Evolutionary conservation across 2,888 invertebrate genomes (phyloP).

Genomic region (Heliothis peltigera): DNA sequence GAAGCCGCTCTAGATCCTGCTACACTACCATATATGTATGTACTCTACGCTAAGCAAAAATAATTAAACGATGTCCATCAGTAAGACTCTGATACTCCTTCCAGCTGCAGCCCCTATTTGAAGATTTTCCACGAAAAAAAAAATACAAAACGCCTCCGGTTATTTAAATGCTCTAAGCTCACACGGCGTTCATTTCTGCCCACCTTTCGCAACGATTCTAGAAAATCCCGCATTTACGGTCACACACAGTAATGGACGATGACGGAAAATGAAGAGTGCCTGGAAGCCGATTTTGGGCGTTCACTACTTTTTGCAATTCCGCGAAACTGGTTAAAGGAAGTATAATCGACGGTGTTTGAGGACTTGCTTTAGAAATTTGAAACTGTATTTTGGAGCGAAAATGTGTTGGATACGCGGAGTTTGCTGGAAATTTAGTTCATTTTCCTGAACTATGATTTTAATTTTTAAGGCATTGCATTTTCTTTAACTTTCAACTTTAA

Average conservation of each 20-base stretch:
- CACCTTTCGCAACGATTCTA: conserved; percentile 22
- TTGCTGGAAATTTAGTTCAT: not conserved
- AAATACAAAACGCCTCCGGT: too few relatives aligned
- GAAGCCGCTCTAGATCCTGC: too few relatives aligned
- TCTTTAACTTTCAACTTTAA: too few relatives aligned
- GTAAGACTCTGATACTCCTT: too few relatives aligned
- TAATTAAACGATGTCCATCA: too few relatives aligned
- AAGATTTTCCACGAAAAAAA: too few relatives aligned
- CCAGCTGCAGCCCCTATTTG: too few relatives aligned
- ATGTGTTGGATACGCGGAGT: not conserved
- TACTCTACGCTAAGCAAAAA: too few relatives aligned
- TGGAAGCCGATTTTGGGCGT: conserved; percentile 42
- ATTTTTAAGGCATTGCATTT: too few relatives aligned
- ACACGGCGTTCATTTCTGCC: conserved; percentile 43
- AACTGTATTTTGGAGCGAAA: not conserved
- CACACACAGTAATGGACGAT: conserved; percentile 49
- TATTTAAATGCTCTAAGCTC: too few relatives aligned
- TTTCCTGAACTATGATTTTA: too few relatives aligned
- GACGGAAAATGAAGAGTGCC: conserved; percentile 42
- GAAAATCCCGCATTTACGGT: conserved; percentile 51
- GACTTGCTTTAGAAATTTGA: not conserved
- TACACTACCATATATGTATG: too few relatives aligned
- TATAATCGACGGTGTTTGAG: conserved; percentile 7
- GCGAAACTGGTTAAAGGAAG: conserved; percentile 9
- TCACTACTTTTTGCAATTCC: conserved; percentile 32